These are phyloP conservation scores for Anguilla obscura DNA, from an alignment of 2,797 vertebrate genomes.

Conservation along the genomic window DNA sequence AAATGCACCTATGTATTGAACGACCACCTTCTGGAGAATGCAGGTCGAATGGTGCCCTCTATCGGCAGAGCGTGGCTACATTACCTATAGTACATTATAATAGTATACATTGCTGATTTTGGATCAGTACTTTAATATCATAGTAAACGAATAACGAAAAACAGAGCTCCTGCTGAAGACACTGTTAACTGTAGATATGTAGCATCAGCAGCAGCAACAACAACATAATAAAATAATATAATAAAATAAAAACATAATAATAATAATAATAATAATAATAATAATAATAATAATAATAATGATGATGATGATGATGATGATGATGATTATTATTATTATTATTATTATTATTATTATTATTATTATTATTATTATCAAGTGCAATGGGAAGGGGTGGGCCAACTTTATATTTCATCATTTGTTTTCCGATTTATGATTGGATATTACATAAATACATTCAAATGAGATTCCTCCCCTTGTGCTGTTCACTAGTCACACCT, in stretches of 20 bases:
- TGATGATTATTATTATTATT: conserved; percentile 2
- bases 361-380: neutral
- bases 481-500: neutral
- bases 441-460: neutral
- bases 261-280: neutral
- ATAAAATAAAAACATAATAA: neutral
- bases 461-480: neutral
- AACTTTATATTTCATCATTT: neutral
- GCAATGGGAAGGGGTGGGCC: neutral
- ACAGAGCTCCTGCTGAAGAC: neutral
- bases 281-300: neutral
- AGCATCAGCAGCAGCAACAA: neutral
- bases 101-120: neutral
- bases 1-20: neutral
- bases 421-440: neutral
- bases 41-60: conserved; percentile 24
- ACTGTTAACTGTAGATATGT: neutral
- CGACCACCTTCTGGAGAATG: neutral
- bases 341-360: conserved; percentile 1
- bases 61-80: neutral
- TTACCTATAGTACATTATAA: neutral
- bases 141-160: neutral
- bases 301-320: neutral
- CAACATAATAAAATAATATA: neutral
- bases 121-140: conserved; percentile 1